Evolutionary conservation across 1,140 invertebrate species (phyloP).

Genomic region (Zaprionus camerounensis): DNA sequence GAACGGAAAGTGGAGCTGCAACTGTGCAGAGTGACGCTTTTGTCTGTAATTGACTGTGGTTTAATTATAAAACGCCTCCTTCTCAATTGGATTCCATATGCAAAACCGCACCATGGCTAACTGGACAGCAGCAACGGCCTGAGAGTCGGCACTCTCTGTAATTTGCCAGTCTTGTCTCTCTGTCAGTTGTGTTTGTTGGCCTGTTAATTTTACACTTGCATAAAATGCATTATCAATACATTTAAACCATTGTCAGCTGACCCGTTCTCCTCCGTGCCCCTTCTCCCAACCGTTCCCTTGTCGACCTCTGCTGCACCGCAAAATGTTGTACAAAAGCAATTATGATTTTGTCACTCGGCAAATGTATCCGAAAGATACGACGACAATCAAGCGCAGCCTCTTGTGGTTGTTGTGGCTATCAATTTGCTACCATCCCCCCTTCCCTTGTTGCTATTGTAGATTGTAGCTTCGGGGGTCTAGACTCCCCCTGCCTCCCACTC

Average conservation of each 20-base stretch:
- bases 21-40: constrained; percentile 69
- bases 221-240: constrained; percentile 82
- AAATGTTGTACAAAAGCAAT: constrained; percentile 77
- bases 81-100: constrained; percentile 32
- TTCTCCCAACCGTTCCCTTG: not conserved
- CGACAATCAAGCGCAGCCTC: constrained; percentile 35
- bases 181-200: constrained; percentile 13
- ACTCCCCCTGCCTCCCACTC: not conserved
- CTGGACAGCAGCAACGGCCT: not conserved
- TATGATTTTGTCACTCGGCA: constrained; percentile 78
- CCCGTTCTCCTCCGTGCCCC: not conserved
- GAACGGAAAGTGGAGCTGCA: not conserved
- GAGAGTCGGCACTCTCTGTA: constrained; percentile 56
- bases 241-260: constrained; percentile 75
- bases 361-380: constrained; percentile 66
- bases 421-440: not conserved
- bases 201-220: constrained; percentile 74
- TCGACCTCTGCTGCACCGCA: constrained; percentile 27
- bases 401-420: constrained; percentile 33
- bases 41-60: constrained; percentile 82
- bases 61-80: constrained; percentile 82
- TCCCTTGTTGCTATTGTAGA: constrained; percentile 7
- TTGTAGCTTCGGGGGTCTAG: constrained; percentile 24
- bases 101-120: constrained; percentile 57
- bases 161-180: constrained; percentile 52